Evolutionary conservation across 2,888 invertebrate genomes (phyloP), one percentile per base, ranked within the genome.

Genomic region (Pilophorus perplexus): DNA sequence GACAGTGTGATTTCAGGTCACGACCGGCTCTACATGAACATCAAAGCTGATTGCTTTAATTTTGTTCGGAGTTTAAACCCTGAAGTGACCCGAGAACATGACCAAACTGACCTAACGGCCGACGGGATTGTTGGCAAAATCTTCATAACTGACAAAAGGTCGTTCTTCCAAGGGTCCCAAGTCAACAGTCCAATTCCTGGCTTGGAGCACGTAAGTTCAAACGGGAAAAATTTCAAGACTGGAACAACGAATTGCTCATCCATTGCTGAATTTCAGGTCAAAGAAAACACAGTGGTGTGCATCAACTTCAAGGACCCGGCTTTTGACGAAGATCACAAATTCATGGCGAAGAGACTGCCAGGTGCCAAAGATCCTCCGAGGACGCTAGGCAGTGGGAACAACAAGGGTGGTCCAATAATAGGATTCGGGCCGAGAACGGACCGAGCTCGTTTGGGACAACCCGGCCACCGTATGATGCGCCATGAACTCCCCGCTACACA

Each of bases 21-120:
- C 75, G 94, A 96, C 78, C 82, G 90, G n/a, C 79, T 98, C 28
- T 99, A 97, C 79, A 84, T 98, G 22, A 84, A 86, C 1, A 79
- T 83, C 0, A 81, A 81, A 75, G 81, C 5, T 88, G 90, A 0
- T 69, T 72, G 64, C 44, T 70, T 70, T 42, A 14, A 46, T 37
- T 70, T 67, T 38, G 55, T 70, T 4, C 50, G 59, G 18, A 67
- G 33, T 18, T 38, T 69, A 16, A 50, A 69, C 59, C 50, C 59
- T 3, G 33, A 60, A 10, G 37, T 50, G 40, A 64, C 64, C 8
- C 28, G 42, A 16, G 64, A 64, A 33, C 25, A 64, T 14, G 66
- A 55, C 23, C 64, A 65, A 42, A 37, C 27, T 16, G 65, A 64
- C 46, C 40, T 69, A 20, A 20, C 54, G 16, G 64, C 67, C 0